These are phyloP conservation scores for Cyprinodon variegatus DNA, from an alignment of 2,113 vertebrate genomes.

Conservation along the genomic window DNA sequence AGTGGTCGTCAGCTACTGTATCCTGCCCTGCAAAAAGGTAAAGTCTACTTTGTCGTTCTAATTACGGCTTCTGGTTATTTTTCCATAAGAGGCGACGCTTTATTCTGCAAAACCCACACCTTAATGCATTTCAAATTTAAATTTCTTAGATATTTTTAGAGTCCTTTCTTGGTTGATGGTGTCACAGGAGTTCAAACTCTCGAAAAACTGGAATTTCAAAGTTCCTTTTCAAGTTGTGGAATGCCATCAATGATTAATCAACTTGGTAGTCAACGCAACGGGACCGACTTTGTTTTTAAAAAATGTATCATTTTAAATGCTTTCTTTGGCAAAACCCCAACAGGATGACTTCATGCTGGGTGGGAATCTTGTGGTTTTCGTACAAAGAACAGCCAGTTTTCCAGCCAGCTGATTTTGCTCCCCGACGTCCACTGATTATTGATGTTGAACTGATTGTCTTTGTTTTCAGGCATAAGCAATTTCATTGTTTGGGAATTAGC, in stretches of 20 bases:
- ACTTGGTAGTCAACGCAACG: slow-evolving; percentile 32
- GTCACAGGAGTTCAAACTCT: slow-evolving; percentile 21
- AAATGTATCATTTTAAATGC: neutral
- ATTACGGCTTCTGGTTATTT: neutral
- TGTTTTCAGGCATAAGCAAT: slow-evolving; percentile 32
- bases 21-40: slow-evolving; percentile 76
- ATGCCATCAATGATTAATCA: slow-evolving; percentile 57
- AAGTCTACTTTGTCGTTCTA: slow-evolving; percentile 32
- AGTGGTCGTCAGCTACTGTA: slow-evolving; percentile 82
- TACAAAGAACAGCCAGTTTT: slow-evolving; percentile 35
- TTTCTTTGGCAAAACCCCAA: neutral
- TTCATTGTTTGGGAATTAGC: slow-evolving; percentile 51
- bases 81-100: neutral
- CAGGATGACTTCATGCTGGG: neutral
- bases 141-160: neutral
- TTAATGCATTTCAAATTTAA: neutral
- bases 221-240: neutral
- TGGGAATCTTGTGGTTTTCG: slow-evolving; percentile 22
- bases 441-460: slow-evolving; percentile 46
- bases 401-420: slow-evolving; percentile 33
- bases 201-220: slow-evolving; percentile 30
- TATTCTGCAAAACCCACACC: neutral
- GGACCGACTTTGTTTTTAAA: neutral
- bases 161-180: neutral
- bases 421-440: slow-evolving; percentile 8